Evolutionary conservation across 2,113 vertebrate genomes (phyloP), one percentile per base, ranked within the genome.

Genomic region (Paraplagusia blochii): DNA sequence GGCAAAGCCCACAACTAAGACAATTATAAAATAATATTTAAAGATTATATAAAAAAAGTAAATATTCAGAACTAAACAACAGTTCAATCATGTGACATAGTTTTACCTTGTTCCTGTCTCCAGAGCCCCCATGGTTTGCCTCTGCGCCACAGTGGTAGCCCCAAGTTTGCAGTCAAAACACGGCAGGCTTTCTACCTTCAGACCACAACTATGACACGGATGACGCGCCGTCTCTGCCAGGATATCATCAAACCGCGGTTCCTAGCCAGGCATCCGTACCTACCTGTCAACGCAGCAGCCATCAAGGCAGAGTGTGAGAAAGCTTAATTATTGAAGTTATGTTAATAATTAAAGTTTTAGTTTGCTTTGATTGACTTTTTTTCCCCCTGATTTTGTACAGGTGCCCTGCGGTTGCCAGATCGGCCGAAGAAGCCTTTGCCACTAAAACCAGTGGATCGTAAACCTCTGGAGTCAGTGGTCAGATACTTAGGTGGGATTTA

Each of bases 91-190:
- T 8, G 14, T 40, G 11, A 35, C 5, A 14, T 56, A 46, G 6
- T 12, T 18, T 17, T 15, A 60, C 4, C 43, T 7, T 46, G 29
- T 46, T 29, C 11, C 15, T 45, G 0, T 45, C 35, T 39, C 38
- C 79, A 99, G 97, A 96, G 93, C 88, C 94, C 94, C 68, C 97
- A 97, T 2, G 93, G 94, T 15, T 46, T 93, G 51, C 92, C 95
- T 35, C 81, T 93, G 66, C 85, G 95, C 45, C 95, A 95, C 87
- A 90, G 93, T 42, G 93, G 93, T 55, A 98, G 96, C 81, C 96
- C 97, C 58, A 98, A 98, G 81, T 97, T 96, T 58, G 95, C 96
- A 0, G 95, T 98, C 89, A 99, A 99, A 88, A 99, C 96, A 10
- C 79, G 94, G 18, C 97, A 99, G 89, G 96, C 97, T 22, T 99